A percentile compares a stretch with the other conserved stretches of the same genome.
Evolutionary conservation across 2,888 invertebrate genomes (phyloP).

Genomic region (Trachelus iudaicus): DNA sequence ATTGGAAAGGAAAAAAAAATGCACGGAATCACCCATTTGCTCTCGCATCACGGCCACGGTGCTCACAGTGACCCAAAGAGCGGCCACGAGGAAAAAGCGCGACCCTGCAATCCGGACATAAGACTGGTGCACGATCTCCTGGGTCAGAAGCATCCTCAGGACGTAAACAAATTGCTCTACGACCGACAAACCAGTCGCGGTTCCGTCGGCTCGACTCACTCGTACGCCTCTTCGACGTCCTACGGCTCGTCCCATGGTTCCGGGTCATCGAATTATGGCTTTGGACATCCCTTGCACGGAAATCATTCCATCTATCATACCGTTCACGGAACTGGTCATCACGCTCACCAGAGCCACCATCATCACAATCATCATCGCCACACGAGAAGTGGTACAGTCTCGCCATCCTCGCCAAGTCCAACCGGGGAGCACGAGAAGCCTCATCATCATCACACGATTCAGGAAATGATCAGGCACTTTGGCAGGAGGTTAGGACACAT

Average conservation of each 20-base stretch:
- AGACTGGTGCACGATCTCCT: constrained; percentile 50
- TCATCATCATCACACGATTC: constrained; percentile 77
- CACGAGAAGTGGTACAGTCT: constrained; percentile 35
- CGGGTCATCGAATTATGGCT: constrained; percentile 67
- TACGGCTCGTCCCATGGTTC: constrained; percentile 48
- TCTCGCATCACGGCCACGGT: constrained; percentile 52
- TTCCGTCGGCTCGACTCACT: constrained; percentile 58
- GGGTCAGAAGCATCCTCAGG: constrained; percentile 33
- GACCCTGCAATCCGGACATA: constrained; percentile 39
- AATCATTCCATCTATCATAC: constrained; percentile 62
- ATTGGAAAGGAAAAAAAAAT: constrained; percentile 50
- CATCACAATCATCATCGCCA: constrained; percentile 49
- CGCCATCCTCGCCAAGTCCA: constrained; percentile 51
- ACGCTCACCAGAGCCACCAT: constrained; percentile 35
- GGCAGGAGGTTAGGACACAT: constrained; percentile 81
- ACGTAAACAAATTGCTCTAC: constrained; percentile 37
- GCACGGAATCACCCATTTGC: constrained; percentile 67
- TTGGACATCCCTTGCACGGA: constrained; percentile 60
- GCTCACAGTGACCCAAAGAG: constrained; percentile 61
- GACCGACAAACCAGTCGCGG: constrained; percentile 50
- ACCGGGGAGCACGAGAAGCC: constrained; percentile 52
- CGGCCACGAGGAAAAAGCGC: constrained; percentile 6
- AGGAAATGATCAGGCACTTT: constrained; percentile 81
- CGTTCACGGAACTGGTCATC: constrained; percentile 51
- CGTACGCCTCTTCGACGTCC: constrained; percentile 49